phyloP scores from a whole-genome alignment of 2,888 invertebrate species.

The Drosophila paranaensis region DNA sequence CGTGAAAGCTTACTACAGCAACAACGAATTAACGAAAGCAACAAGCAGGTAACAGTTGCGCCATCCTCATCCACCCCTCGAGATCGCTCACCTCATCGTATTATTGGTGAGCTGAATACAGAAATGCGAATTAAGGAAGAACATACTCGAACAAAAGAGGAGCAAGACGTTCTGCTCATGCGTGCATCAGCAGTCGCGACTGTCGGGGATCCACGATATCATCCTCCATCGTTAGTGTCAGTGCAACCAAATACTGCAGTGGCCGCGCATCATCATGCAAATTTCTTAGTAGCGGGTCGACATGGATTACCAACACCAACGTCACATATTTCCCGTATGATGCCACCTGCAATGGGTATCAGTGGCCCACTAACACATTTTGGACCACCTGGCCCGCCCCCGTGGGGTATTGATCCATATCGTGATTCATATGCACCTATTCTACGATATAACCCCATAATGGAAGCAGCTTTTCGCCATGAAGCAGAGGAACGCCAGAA shows the following conservation, averaged over 20 bases:
- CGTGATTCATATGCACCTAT: conserved; percentile 88
- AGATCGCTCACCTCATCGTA: conserved; percentile 91
- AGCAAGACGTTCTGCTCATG: conserved; percentile 86
- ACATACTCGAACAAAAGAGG: conserved; percentile 85
- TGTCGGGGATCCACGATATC: conserved; percentile 86
- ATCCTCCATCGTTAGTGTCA: conserved; percentile 84
- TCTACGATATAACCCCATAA: conserved; percentile 91
- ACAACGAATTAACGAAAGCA: conserved; percentile 86
- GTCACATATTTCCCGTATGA: conserved; percentile 86
- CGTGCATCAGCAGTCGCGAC: conserved; percentile 74
- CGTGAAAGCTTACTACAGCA: conserved; percentile 88
- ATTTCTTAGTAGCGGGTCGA: conserved; percentile 84
- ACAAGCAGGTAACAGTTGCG: conserved; percentile 84
- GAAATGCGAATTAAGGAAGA: conserved; percentile 87
- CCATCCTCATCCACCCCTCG: conserved; percentile 84
- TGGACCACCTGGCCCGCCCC: conserved; percentile 86
- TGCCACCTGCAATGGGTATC: conserved; percentile 85
- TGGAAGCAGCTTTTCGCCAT: conserved; percentile 91
- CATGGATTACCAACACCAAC: conserved; percentile 86
- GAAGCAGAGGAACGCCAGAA: conserved; percentile 93
- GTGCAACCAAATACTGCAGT: conserved; percentile 84
- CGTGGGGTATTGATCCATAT: conserved; percentile 88
- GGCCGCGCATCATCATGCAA: conserved; percentile 84
- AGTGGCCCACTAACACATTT: conserved; percentile 87
- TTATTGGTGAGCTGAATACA: conserved; percentile 83